These are phyloP conservation scores for Platichthys stellatus DNA, from an alignment of 2,113 vertebrate species.

Conservation along the genomic window DNA sequence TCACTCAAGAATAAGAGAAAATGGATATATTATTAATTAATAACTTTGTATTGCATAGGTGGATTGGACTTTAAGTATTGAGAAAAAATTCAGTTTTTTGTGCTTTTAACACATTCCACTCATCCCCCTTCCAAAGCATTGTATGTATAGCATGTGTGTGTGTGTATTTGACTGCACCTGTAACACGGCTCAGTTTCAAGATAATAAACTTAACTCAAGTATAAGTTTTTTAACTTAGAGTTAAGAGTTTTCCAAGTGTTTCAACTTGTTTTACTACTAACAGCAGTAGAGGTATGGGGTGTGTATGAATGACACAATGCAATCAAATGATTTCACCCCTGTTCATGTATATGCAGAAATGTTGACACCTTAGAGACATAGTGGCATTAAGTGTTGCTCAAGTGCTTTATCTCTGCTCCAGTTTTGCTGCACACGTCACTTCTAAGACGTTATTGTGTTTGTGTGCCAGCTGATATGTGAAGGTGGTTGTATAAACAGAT, in stretches of 20 bases:
- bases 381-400: not conserved
- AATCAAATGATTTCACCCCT: not conserved
- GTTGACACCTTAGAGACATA: not conserved
- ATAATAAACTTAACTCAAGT: not conserved
- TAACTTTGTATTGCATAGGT: too few relatives aligned
- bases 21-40: not conserved
- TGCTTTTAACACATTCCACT: too few relatives aligned
- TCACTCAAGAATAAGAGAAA: not conserved
- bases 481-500: not conserved
- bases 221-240: not conserved
- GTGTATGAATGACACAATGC: not conserved
- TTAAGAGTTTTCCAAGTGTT: not conserved
- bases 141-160: not conserved
- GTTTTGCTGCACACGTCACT: not conserved
- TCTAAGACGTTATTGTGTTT: not conserved
- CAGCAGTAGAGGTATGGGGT: not conserved
- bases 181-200: not conserved
- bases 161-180: not conserved
- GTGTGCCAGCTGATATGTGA: not conserved
- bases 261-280: not conserved
- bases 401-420: not conserved
- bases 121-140: not conserved
- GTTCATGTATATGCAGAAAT: not conserved
- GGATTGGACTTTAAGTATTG: not conserved
- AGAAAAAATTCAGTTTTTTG: too few relatives aligned